Base-by-base conservation (phyloP, 1,140 invertebrate genomes). In the Drosophila serrata region DNA sequence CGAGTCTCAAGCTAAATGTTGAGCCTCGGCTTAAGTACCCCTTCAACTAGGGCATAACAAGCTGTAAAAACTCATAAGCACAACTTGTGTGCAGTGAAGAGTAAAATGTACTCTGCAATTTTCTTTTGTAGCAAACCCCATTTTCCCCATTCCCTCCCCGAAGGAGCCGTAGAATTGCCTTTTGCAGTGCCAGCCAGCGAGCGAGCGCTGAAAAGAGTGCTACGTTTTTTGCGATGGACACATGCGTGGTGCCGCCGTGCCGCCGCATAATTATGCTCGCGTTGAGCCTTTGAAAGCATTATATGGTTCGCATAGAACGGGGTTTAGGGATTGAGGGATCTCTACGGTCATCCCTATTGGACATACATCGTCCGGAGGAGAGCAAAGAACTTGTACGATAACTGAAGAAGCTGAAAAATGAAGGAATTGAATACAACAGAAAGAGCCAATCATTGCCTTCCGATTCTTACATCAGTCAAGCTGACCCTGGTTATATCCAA, bases 271-370 rank as follows among this genome's bases (percentile, higher is more conserved):
- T 88, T 75, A 88, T 53, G 46, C 65, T 29, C 49, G 46, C 24
- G 55, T 65, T 82, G 70, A 87, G 80, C 84, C 63, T 76, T 82
- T 87, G 51, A 88, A 88, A 87, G 81, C 81, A 67, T 65, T 75
- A 60, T 70, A 62, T 58, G 37, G 61, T 42, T 35, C 35, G 9
- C 51, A 48, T 29, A 40, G 35, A 22, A 29, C 4, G 9, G 43
- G 68, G 35, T 37, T 73, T 72, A 73, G 69, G 37, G 15, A 57
- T 40, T 43, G 60, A 19, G 45, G 39, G 55, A 45, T 48, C 51
- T 45, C 27, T 35, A 40, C 58, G 65, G 65, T 53, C 65, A 67
- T 40, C 37, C 46, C 53, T 67, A 55, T 68, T 76, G 48, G 22
- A n/a, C 40, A 31, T 45, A 76, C 39, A 68, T 59, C 15, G 53